Percentiles rank a stretch among this genome's conserved stretches.
Conservation (phyloP, 2,888 invertebrate genomes). For the Himalopsyche kuldschensis region DNA sequence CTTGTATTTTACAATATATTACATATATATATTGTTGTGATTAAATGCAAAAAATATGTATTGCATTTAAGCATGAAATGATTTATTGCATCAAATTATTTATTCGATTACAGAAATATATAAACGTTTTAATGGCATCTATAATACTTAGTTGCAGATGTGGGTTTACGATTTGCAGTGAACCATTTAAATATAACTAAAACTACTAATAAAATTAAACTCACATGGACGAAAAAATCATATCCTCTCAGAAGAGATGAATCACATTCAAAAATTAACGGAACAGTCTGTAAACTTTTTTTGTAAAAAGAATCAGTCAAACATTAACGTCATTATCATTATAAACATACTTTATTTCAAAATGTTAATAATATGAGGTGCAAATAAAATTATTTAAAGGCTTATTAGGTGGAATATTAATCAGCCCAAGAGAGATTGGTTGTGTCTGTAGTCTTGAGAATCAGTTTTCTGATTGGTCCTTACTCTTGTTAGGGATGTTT, state of each 20-base stretch:
- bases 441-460: conserved; percentile 36
- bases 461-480: conserved; percentile 50
- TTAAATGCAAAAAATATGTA: conserved; percentile 31
- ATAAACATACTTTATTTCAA: neutral
- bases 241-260: conserved; percentile 1
- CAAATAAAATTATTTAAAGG: conserved; percentile 9
- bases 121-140: neutral
- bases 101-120: neutral
- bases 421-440: conserved; percentile 20
- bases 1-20: neutral
- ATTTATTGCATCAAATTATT: conserved; percentile 18
- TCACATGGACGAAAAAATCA: neutral
- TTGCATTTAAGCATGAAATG: conserved; percentile 26
- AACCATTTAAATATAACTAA: neutral
- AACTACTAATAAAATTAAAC: neutral
- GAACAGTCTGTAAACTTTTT: neutral
- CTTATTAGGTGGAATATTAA: neutral
- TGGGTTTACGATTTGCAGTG: neutral
- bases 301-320: neutral
- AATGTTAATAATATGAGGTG: conserved; percentile 7
- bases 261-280: neutral
- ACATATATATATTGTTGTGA: neutral
- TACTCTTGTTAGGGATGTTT: conserved; percentile 81
- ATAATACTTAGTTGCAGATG: neutral
- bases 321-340: neutral